Evolutionary conservation across 2,113 vertebrate species (phyloP).

Genomic region (Takifugu bimaculatus): DNA sequence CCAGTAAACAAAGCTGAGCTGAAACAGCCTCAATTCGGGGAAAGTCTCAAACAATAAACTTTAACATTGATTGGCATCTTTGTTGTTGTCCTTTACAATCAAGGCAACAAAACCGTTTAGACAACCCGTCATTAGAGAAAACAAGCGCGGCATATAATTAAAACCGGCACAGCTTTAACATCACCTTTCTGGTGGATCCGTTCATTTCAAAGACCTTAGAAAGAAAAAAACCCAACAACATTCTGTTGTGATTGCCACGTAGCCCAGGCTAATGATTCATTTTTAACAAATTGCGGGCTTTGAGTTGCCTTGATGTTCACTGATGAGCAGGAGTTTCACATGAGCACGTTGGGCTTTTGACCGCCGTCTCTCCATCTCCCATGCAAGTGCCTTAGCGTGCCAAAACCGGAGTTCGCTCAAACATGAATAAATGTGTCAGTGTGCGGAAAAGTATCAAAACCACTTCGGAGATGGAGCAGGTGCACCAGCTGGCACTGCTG

Average conservation of each 20-base stretch:
- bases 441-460: conserved; percentile 14
- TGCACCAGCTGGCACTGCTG: conserved; percentile 16
- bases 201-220: conserved; percentile 8
- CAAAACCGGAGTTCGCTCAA: conserved; percentile 17
- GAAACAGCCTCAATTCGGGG: neutral
- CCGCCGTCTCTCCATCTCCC: neutral
- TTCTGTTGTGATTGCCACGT: conserved; percentile 14
- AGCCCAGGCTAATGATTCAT: conserved; percentile 22
- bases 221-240: neutral
- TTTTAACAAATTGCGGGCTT: conserved; percentile 12
- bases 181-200: neutral
- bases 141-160: conserved; percentile 17
- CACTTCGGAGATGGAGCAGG: conserved; percentile 32
- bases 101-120: conserved; percentile 30
- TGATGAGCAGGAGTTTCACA: neutral
- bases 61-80: conserved; percentile 31
- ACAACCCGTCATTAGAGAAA: conserved; percentile 38
- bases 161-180: conserved; percentile 22
- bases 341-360: neutral
- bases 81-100: conserved; percentile 31
- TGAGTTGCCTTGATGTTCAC: neutral
- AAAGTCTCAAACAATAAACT: conserved; percentile 14
- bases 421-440: conserved; percentile 24
- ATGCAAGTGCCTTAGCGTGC: neutral
- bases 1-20: conserved; percentile 6